Conservation (phyloP, 2,113 vertebrate species). For the Osmerus mordax region DNA sequence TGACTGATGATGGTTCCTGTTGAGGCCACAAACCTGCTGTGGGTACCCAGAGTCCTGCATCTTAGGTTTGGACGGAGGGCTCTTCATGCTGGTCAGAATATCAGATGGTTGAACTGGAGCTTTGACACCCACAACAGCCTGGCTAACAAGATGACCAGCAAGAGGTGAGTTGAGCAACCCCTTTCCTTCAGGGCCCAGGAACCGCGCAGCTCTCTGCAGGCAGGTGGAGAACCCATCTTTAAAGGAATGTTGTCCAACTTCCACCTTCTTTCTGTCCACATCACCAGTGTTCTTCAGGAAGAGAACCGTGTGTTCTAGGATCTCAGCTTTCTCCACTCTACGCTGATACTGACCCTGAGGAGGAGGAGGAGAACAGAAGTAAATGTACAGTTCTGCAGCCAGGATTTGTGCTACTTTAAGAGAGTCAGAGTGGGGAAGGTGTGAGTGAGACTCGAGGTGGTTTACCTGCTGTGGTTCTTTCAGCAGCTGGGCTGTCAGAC, state of each 20-base stretch:
- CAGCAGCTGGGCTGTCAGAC: conserved; percentile 69
- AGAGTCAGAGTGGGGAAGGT: neutral
- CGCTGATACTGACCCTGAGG: conserved; percentile 66
- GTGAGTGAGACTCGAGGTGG: conserved; percentile 67
- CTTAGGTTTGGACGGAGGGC: conserved; percentile 22
- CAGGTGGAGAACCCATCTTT: conserved; percentile 64
- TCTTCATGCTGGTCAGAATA: conserved; percentile 3
- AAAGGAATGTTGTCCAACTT: conserved; percentile 31
- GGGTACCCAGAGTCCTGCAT: conserved; percentile 19
- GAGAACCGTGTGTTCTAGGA: conserved; percentile 69
- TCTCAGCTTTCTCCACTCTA: conserved; percentile 78
- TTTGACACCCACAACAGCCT: neutral
- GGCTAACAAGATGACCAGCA: conserved; percentile 1
- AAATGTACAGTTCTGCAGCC: neutral
- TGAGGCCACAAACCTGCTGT: neutral
- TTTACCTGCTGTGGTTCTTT: conserved; percentile 54
- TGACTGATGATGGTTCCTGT: neutral
- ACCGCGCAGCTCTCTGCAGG: conserved; percentile 53
- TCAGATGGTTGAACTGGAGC: neutral
- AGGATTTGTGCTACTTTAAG: neutral
- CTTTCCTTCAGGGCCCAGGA: conserved; percentile 55
- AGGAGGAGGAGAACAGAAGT: neutral
- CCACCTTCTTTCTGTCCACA: conserved; percentile 8
- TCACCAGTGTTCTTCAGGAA: conserved; percentile 40
- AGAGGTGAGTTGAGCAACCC: conserved; percentile 26